A percentile compares a stretch with the other conserved stretches of the same genome.
Evolutionary conservation across 2,113 vertebrate genomes (phyloP).

Genomic region (Prietella phreatophila): DNA sequence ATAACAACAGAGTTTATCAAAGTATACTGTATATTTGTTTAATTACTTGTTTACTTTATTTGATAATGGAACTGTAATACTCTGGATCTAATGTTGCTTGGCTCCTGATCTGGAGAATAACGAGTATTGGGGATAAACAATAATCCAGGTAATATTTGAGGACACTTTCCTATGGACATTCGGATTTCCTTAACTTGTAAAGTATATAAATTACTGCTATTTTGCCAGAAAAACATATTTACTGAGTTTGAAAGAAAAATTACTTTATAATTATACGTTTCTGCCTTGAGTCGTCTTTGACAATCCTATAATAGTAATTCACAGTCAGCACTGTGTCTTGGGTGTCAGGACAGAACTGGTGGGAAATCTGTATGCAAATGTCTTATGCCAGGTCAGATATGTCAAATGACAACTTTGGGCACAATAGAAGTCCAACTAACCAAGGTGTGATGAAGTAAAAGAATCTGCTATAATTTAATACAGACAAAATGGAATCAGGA

Average conservation of each 20-base stretch:
- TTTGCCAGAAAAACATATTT: background rate
- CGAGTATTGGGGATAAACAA: slow-evolving; percentile 67
- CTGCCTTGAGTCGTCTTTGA: background rate
- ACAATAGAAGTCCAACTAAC: background rate
- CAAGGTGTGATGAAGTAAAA: background rate
- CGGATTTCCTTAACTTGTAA: background rate
- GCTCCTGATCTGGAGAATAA: slow-evolving; percentile 58
- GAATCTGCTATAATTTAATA: background rate
- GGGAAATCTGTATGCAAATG: background rate
- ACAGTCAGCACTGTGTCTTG: background rate
- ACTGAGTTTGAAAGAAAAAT: background rate
- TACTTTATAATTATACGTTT: background rate
- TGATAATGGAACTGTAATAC: background rate
- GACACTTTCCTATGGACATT: background rate
- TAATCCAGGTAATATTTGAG: slow-evolving; percentile 59
- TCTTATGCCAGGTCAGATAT: background rate
- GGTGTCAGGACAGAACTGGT: background rate
- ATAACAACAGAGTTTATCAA: background rate
- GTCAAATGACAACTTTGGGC: background rate
- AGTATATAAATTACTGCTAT: slow-evolving; percentile 31
- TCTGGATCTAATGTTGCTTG: slow-evolving; percentile 36
- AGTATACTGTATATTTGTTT: background rate
- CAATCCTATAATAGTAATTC: background rate
- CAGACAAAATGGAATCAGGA: background rate
- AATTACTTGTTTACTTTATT: background rate